These are phyloP conservation scores for Tachystola acroxantha DNA, from an alignment of 2,888 invertebrate species.

Conservation along the genomic window DNA sequence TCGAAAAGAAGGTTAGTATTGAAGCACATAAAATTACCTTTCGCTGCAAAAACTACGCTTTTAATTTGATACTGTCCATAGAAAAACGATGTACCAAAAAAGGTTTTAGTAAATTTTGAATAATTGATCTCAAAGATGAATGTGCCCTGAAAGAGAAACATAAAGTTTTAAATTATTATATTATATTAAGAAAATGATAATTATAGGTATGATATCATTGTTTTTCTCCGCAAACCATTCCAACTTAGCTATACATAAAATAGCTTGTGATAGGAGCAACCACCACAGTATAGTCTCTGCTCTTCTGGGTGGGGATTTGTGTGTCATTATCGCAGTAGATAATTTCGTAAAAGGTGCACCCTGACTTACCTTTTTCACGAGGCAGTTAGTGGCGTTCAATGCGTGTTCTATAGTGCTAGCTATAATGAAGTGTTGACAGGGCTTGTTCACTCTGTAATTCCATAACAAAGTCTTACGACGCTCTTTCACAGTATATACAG, in stretches of 20 bases:
- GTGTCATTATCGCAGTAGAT: too few relatives aligned
- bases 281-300: too few relatives aligned
- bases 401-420: neutral
- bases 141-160: neutral
- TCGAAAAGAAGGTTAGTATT: too few relatives aligned
- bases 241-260: too few relatives aligned
- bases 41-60: neutral
- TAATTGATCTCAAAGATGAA: neutral
- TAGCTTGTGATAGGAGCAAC: too few relatives aligned
- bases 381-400: neutral
- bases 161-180: too few relatives aligned
- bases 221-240: too few relatives aligned
- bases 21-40: neutral
- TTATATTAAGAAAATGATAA: too few relatives aligned
- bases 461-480: neutral
- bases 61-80: neutral
- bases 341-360: too few relatives aligned
- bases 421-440: conserved; percentile 1
- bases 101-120: neutral
- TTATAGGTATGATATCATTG: too few relatives aligned
- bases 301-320: too few relatives aligned
- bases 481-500: neutral
- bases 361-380: conserved; percentile 1
- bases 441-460: conserved; percentile 3
- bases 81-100: neutral